phyloP scores from a whole-genome alignment of 2,888 invertebrate species.

The Lacanobia wlatinum region DNA sequence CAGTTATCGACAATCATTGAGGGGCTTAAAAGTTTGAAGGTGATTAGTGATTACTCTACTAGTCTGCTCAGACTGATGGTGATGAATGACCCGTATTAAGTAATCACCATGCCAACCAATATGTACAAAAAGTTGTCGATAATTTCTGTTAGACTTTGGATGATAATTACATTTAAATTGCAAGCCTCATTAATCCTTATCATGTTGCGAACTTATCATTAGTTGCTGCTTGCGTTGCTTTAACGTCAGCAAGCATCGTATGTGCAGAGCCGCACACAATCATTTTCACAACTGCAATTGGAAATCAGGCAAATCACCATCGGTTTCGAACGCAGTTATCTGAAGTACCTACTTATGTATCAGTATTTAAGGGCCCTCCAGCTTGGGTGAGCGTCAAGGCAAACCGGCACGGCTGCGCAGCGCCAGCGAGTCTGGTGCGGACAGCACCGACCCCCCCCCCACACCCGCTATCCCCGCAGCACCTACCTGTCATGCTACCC shows the following conservation, averaged over 20 bases:
- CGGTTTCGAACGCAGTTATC: conserved; percentile 24
- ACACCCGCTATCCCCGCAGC: conserved; percentile 34
- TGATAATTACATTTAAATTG: conserved; percentile 24
- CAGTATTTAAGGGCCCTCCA: conserved; percentile 69
- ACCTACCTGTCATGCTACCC: conserved; percentile 75
- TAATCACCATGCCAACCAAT: conserved; percentile 23
- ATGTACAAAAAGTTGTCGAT: conserved; percentile 27
- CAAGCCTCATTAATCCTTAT: conserved; percentile 43
- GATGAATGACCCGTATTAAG: not conserved
- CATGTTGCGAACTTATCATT: conserved; percentile 33
- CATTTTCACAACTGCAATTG: conserved; percentile 20
- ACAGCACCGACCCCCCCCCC: conserved; percentile 43
- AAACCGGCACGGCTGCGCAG: conserved; percentile 78
- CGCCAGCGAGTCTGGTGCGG: conserved; percentile 84
- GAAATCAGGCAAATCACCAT: conserved; percentile 29
- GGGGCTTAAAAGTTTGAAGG: not conserved
- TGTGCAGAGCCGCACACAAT: conserved; percentile 16
- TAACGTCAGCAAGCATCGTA: conserved; percentile 17
- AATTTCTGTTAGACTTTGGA: conserved; percentile 12
- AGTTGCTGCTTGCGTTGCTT: conserved; percentile 28
- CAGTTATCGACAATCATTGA: not conserved
- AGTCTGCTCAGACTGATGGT: conserved; percentile 2
- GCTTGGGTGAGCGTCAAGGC: conserved; percentile 82
- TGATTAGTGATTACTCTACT: not conserved
- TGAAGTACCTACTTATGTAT: conserved; percentile 38